Evolutionary conservation across 2,113 vertebrate species (phyloP), one percentile per base, ranked within the genome.

Genomic region (Pampusana beccarii): DNA sequence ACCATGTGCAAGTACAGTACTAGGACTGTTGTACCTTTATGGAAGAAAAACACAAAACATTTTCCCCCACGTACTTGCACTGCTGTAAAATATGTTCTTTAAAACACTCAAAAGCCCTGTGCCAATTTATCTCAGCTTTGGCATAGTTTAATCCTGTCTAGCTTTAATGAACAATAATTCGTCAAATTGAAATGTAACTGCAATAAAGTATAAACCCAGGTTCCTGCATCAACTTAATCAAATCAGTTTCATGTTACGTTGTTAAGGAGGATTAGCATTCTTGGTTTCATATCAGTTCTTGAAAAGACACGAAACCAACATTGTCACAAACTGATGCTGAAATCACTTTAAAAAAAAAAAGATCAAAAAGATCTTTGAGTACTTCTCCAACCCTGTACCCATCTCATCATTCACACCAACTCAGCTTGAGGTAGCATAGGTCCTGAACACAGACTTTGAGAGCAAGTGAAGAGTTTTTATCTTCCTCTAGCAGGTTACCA

Each of bases 141-240:
- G 74, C 34, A 91, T 15, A 56, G n/a, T 69, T 95, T 81, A 79
- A 29, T 91, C 60, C 57, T 50, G 26, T 71, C 92, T 67, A 71
- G 64, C 46, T 90, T 83, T 66, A 79, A 91, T 40, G 38, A 84
- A 89, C 95, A 84, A 50, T 74, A 51, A 74, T 78, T 95, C 44
- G 53, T 61, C 61, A 89, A 74, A 81, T 4, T 74, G 80, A 93
- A 95, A 93, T 29, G 64, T 40, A 90, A 54, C 29, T 84, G 80
- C 69, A 94, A 75, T 90, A 38, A 82, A 79, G 16, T 57, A 72
- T 48, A 56, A 92, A 92, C 34, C 91, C 71, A 40, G 42, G 46
- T 54, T 83, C 74, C 50, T 71, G 56, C 80, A 92, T 48, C 56
- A 74, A 16, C 34, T 71, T 56, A 42, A 90, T 69, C 44, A 82